Conservation (phyloP, 2,888 invertebrate species). For the Monoplex corrugatus region DNA sequence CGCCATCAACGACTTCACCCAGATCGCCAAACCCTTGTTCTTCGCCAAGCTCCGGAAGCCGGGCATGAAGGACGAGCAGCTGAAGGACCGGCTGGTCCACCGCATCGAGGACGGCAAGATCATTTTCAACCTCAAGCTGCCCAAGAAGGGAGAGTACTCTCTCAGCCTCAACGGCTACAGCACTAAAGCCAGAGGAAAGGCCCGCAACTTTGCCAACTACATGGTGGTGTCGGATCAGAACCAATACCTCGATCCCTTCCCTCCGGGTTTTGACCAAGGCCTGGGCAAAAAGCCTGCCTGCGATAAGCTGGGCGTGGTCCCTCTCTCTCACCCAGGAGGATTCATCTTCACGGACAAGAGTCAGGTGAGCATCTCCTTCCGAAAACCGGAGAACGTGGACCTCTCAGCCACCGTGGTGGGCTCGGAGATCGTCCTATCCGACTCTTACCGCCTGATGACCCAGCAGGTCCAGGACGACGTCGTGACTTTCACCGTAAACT, state of each 20-base stretch:
- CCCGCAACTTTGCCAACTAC: constrained; percentile 76
- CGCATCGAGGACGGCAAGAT: constrained; percentile 58
- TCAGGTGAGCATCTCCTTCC: constrained; percentile 33
- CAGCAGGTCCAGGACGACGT: constrained; percentile 48
- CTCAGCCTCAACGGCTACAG: constrained; percentile 59
- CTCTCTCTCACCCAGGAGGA: not conserved
- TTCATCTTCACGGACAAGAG: constrained; percentile 2
- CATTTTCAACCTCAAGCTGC: constrained; percentile 61
- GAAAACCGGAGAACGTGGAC: constrained; percentile 44
- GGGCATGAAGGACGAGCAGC: constrained; percentile 58
- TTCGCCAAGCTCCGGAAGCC: constrained; percentile 41
- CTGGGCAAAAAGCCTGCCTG: constrained; percentile 48
- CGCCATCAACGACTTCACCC: constrained; percentile 50
- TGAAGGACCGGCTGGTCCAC: constrained; percentile 58
- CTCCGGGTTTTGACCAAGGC: constrained; percentile 52
- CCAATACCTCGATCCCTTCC: constrained; percentile 36
- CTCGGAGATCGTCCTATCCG: constrained; percentile 46
- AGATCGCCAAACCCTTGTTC: constrained; percentile 52
- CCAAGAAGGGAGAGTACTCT: constrained; percentile 65
- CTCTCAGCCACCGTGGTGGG: constrained; percentile 52
- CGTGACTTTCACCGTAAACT: constrained; percentile 51
- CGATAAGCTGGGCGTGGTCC: not conserved
- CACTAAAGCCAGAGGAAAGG: constrained; percentile 52
- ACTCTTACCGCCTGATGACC: constrained; percentile 33
- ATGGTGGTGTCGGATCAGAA: constrained; percentile 60